phyloP scores from a whole-genome alignment of 2,113 vertebrate species.

The Seriola dumerili region DNA sequence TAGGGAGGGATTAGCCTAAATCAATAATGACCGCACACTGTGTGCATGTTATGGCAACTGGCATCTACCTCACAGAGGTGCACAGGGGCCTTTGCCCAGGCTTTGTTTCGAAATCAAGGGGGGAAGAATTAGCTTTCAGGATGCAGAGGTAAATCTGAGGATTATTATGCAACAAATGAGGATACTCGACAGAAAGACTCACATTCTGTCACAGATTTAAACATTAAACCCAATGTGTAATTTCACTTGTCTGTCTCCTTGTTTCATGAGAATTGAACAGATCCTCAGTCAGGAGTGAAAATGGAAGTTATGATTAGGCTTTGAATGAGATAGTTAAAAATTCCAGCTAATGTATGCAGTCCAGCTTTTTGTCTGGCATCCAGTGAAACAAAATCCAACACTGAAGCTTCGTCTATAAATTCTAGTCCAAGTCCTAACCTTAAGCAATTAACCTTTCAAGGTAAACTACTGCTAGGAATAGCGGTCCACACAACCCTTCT shows the following conservation, averaged over 20 bases:
- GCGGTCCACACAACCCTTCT: not conserved
- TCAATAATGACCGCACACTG: constrained; percentile 66
- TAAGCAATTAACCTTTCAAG: constrained; percentile 31
- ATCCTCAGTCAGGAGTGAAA: not conserved
- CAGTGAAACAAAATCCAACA: constrained; percentile 9
- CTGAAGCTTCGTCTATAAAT: not conserved
- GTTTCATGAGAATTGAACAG: not conserved
- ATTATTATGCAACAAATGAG: constrained; percentile 26
- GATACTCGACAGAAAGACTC: constrained; percentile 2
- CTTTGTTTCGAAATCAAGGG: constrained; percentile 26
- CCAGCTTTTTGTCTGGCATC: constrained; percentile 10
- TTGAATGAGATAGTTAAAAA: constrained; percentile 6
- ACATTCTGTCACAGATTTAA: not conserved
- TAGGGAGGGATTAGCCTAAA: constrained; percentile 61
- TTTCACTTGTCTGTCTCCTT: constrained; percentile 11
- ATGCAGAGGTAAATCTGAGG: constrained; percentile 23
- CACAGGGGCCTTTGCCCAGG: not conserved
- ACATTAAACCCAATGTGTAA: not conserved
- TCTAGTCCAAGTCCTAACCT: not conserved
- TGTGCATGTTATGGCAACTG: constrained; percentile 35
- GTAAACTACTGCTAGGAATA: not conserved
- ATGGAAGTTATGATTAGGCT: constrained; percentile 1
- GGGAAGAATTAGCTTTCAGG: constrained; percentile 31
- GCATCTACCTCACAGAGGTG: constrained; percentile 31
- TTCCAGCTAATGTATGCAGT: not conserved